A percentile compares a stretch with the other conserved stretches of the same genome.
phyloP scores from a whole-genome alignment of 1,140 invertebrate species.

The Harpegnathos saltator region DNA sequence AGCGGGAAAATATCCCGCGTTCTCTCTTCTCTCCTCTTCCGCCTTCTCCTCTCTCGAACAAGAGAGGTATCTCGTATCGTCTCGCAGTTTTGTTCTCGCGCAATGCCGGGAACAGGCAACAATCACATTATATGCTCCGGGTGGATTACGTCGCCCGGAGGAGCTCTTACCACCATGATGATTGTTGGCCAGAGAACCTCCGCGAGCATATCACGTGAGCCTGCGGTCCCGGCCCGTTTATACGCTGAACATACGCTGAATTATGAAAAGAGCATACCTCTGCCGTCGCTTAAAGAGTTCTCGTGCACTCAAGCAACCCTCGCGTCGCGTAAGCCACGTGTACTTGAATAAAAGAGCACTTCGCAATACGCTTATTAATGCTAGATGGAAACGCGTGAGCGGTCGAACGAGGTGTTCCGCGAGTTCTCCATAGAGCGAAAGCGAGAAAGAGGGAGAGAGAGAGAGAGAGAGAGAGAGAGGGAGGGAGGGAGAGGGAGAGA shows the following conservation, averaged over 20 bases:
- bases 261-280: conserved; percentile 7
- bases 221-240: not conserved
- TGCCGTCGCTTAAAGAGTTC: conserved; percentile 14
- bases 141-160: conserved; percentile 1
- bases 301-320: not conserved
- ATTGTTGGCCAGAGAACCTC: conserved; percentile 10
- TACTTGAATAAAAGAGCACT: conserved; percentile 32
- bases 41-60: no score
- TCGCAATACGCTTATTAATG: conserved; percentile 10
- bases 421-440: no score
- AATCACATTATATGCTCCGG: conserved; percentile 10
- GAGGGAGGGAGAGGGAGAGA: no score
- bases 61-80: conserved; percentile 6
- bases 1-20: not conserved
- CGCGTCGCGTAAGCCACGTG: not conserved
- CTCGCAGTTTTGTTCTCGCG: not conserved
- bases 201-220: not conserved
- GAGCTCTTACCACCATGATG: not conserved
- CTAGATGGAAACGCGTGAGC: not conserved
- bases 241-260: conserved; percentile 9
- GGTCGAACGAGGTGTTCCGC: not conserved
- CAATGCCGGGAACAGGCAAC: conserved; percentile 18
- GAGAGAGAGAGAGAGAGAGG: no score
- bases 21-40: not conserved
- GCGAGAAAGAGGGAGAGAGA: no score